These are phyloP conservation scores for Tor tambroides DNA, from an alignment of 2,113 vertebrate species.

Conservation along the genomic window DNA sequence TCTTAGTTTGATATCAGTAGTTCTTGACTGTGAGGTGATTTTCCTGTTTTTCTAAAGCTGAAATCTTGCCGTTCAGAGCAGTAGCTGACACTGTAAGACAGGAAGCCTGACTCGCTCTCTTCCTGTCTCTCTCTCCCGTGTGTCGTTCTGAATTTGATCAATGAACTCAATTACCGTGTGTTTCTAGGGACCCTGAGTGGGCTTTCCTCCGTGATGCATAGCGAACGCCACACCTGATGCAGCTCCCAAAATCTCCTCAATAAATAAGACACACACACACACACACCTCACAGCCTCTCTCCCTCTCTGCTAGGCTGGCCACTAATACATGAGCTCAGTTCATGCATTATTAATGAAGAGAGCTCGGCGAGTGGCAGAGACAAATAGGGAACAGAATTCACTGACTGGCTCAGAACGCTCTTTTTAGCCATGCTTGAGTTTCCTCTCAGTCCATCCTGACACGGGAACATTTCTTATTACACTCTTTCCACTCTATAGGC, in stretches of 20 bases:
- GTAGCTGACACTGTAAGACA: too few species aligned
- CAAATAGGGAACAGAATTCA: slow-evolving; percentile 97
- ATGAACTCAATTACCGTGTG: slow-evolving; percentile 87
- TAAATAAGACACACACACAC: slow-evolving; percentile 76
- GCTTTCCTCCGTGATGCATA: slow-evolving; percentile 77
- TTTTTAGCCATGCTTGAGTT: slow-evolving; percentile 98
- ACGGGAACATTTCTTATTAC: slow-evolving; percentile 61
- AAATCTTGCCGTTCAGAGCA: too few species aligned
- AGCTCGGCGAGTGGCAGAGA: slow-evolving; percentile 97
- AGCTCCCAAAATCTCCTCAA: slow-evolving; percentile 76
- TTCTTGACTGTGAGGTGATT: too few species aligned
- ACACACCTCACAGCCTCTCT: slow-evolving; percentile 77
- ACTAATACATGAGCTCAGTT: slow-evolving; percentile 96
- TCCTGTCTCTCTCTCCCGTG: neutral
- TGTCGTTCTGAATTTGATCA: slow-evolving; percentile 80
- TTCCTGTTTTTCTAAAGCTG: too few species aligned
- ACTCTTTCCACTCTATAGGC: slow-evolving; percentile 8
- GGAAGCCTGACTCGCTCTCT: neutral
- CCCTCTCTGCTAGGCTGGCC: slow-evolving; percentile 88
- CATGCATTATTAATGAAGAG: slow-evolving; percentile 99
- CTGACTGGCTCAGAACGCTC: slow-evolving; percentile 96
- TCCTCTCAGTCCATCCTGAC: slow-evolving; percentile 88
- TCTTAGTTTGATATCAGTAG: too few species aligned
- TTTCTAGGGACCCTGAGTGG: slow-evolving; percentile 75
- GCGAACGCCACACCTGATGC: slow-evolving; percentile 75